Conservation (phyloP, 2,113 vertebrate species). For the cattle (Bos taurus) region ARS-UCD2.0 NC_037336.1:30126501-30127000, state of each 20-base stretch:
- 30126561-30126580: background rate
- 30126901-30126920: background rate
- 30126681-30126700: background rate
- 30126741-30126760: background rate
- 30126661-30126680: slow-evolving; percentile 1
- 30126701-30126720: background rate
- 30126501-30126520: background rate
- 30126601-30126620: background rate
- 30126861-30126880: background rate
- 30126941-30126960: no score
- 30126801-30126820: background rate
- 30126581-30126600: background rate
- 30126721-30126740: background rate
- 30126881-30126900: background rate
- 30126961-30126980: no score
- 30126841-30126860: background rate
- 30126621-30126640: background rate
- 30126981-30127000: no score
- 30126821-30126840: background rate
- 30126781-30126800: background rate
- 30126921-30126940: no score
- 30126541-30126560: background rate
- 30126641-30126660: background rate
- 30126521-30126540: background rate
- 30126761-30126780: background rate